Evolutionary conservation across 2,888 invertebrate genomes (phyloP), one percentile per base, ranked within the genome.

Genomic region (Diachrysia chrysitis): DNA sequence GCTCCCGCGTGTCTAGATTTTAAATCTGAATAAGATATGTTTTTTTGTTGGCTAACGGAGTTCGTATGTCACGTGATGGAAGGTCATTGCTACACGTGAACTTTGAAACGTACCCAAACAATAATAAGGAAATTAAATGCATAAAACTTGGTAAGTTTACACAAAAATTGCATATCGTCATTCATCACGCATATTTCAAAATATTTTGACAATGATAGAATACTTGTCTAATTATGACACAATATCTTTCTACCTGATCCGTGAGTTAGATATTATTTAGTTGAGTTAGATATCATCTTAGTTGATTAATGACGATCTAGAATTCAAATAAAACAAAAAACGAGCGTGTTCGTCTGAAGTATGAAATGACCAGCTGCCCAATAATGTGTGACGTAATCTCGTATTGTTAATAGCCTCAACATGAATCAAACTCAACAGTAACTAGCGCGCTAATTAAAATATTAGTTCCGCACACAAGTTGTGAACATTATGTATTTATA

Each of bases 401-500:
- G 56, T 53, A 72, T 67, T 51, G 60, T 59, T 63, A 75, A 79
- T 60, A 66, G 19, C 59, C 55, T 42, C 37, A 32, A 63, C 35
- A 17, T 75, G 79, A 76, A 72, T 78, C 71, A 68, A 70, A 73
- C 56, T 54, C 58, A 46, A 35, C 53, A 51, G 46, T 54, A 65
- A 63, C 67, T 56, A 46, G 59, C 68, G 59, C 69, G 63, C 55
- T 60, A 58, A 78, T 80, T 78, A 78, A 66, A 71, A 70, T 66
- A 79, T 76, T 75, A 77, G 77, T 83, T 86, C 83, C 82, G 79
- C 66, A 78, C 75, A 71, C 63, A 68, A 76, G 65, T 66, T 76
- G 70, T 65, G 73, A 76, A 67, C 75, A 80, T 84, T 79, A 83
- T 78, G 81, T 75, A 69, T 72, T 78, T 74, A 71, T 73, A 81